phyloP scores from a whole-genome alignment of 2,888 invertebrate genomes.

The Xanthia icteritia region DNA sequence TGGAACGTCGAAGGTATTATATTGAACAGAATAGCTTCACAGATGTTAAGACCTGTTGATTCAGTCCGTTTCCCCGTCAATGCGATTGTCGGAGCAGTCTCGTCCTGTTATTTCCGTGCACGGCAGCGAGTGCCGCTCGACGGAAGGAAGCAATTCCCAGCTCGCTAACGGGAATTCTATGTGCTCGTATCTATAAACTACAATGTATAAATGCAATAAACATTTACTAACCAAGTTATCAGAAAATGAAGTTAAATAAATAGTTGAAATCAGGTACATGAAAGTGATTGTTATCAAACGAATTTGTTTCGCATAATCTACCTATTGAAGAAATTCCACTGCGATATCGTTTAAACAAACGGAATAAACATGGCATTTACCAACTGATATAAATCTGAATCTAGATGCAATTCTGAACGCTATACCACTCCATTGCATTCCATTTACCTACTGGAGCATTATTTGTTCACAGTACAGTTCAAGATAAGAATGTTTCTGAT shows the following conservation, averaged over 20 bases:
- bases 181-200: slow-evolving; percentile 40
- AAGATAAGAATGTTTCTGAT: slow-evolving; percentile 8
- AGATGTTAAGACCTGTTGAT: slow-evolving; percentile 83
- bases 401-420: slow-evolving; percentile 43
- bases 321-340: slow-evolving; percentile 65
- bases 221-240: slow-evolving; percentile 5
- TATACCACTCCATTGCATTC: slow-evolving; percentile 47
- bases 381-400: slow-evolving; percentile 57
- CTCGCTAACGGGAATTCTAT: slow-evolving; percentile 79
- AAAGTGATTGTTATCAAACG: slow-evolving; percentile 29
- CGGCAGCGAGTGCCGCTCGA: slow-evolving; percentile 73
- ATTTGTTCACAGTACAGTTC: slow-evolving; percentile 59
- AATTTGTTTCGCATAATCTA: slow-evolving; percentile 60
- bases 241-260: slow-evolving; percentile 24
- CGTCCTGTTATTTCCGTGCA: slow-evolving; percentile 86
- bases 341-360: slow-evolving; percentile 68
- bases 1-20: slow-evolving; percentile 32
- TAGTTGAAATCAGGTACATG: slow-evolving; percentile 13
- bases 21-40: slow-evolving; percentile 67
- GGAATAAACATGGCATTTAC: slow-evolving; percentile 59
- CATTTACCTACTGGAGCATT: slow-evolving; percentile 58
- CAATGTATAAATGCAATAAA: slow-evolving; percentile 8
- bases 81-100: slow-evolving; percentile 82
- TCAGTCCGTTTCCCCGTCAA: slow-evolving; percentile 85
- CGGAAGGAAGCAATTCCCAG: slow-evolving; percentile 89